Evolutionary conservation across 2,888 invertebrate species (phyloP), one percentile per base, ranked within the genome.

Genomic region (Lasiommata megera): DNA sequence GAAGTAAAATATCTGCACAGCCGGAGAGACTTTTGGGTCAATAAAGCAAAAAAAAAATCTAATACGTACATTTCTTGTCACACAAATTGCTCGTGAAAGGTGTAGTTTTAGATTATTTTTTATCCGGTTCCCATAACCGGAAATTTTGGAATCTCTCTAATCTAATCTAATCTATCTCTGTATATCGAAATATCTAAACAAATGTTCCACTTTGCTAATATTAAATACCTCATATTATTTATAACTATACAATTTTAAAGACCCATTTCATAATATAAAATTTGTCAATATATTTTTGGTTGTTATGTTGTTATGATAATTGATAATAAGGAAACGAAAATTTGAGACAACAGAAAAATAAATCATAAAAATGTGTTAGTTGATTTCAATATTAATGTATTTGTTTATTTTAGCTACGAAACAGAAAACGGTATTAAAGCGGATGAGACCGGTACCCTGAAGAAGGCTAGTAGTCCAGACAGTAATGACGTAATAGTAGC

Each of bases 391-490:
- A 36, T n/a, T 36, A 36, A 36, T 12, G 6, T 12, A 6, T 16
- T 7, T 16, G 38, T 38, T 47, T n/a, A 29, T 85, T 84, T 43
- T 78, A 96, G 96, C 76, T 96, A 93, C 74, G 96, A 96, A 87
- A 94, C 96, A 16, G 95, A 94, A 58, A 96, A 96, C 74, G 95
- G 95, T 57, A 96, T 96, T 58, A 94, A 95, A 76, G 95, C 94
- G 0, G 94, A 96, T 75, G 96, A 96, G 83, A 93, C 93, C 12
- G 96, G 96, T 12, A 94, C 94, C 23, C 79, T 96, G 69, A 96
- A 96, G 85, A 94, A 94, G 74, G 93, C 94, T 7, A 92, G 91
- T 52, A 92, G 94, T 50, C 92, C 95, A 0, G 94, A 95, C 63
- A 84, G 92, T 3, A 92, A 91, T 63, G 94, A 94, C 76, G 94